A percentile compares a stretch with the other conserved stretches of the same genome.
Evolutionary conservation across 2,113 vertebrate species (phyloP).

Genomic region (Laticauda laticaudata): DNA sequence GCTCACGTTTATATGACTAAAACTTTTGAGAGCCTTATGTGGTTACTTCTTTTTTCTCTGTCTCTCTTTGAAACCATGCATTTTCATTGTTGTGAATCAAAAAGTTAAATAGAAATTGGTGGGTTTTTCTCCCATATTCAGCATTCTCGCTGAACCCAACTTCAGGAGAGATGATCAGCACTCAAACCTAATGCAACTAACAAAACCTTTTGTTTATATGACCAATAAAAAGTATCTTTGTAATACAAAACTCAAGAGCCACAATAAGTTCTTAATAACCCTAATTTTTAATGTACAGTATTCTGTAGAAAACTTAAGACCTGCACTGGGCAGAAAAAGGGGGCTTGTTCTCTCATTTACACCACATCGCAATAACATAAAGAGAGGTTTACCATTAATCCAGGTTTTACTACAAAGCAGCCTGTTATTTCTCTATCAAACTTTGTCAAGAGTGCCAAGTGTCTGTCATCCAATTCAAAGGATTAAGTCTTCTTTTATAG

Average conservation of each 20-base stretch:
- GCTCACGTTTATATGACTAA: slow-evolving; percentile 45
- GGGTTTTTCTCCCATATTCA: slow-evolving; percentile 27
- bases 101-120: slow-evolving; percentile 48
- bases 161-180: slow-evolving; percentile 54
- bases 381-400: slow-evolving; percentile 80
- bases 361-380: slow-evolving; percentile 78
- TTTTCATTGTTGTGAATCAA: slow-evolving; percentile 31
- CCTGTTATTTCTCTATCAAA: slow-evolving; percentile 77
- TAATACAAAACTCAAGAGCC: slow-evolving; percentile 61
- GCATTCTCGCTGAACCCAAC: slow-evolving; percentile 51
- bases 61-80: not conserved
- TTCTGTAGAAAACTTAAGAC: slow-evolving; percentile 65
- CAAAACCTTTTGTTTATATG: slow-evolving; percentile 63
- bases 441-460: slow-evolving; percentile 72
- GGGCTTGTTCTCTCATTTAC: slow-evolving; percentile 68
- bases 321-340: slow-evolving; percentile 56
- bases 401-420: slow-evolving; percentile 79
- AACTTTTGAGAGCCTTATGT: slow-evolving; percentile 35
- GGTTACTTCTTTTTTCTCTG: not conserved
- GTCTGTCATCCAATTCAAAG: slow-evolving; percentile 75
- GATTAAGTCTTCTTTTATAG: slow-evolving; percentile 80
- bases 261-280: slow-evolving; percentile 63
- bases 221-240: slow-evolving; percentile 62
- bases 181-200: slow-evolving; percentile 52
- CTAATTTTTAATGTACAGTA: slow-evolving; percentile 71